A percentile compares a stretch with the other conserved stretches of the same genome.
phyloP scores from a whole-genome alignment of 1,140 invertebrate genomes.

The Bombus soroeensis region DNA sequence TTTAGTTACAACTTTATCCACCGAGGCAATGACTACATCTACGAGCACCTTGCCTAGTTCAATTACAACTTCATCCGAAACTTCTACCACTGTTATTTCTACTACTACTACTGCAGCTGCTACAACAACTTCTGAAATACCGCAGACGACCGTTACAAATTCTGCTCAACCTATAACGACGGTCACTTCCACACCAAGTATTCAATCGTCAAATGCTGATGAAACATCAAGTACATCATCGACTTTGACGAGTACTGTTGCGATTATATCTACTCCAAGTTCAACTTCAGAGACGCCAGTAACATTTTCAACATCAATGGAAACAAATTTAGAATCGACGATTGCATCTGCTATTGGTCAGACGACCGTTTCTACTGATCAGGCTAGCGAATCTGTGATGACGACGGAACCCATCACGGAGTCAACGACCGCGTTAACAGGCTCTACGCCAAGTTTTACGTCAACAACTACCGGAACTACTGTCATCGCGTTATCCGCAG shows the following conservation, averaged over 20 bases:
- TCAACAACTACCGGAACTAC: too few relatives aligned
- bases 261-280: not conserved
- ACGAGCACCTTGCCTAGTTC: not conserved
- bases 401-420: not conserved
- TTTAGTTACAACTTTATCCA: not conserved
- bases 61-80: not conserved
- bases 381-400: not conserved
- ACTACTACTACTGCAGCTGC: not conserved
- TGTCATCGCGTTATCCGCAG: not conserved
- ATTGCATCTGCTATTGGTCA: not conserved
- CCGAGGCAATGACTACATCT: not conserved
- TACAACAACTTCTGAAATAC: not conserved
- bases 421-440: slow-evolving; percentile 6
- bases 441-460: not conserved
- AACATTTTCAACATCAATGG: not conserved
- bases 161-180: not conserved
- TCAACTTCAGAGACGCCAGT: not conserved
- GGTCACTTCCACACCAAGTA: not conserved
- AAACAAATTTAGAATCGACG: not conserved
- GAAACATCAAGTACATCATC: not conserved
- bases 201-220: not conserved
- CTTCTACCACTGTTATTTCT: not conserved
- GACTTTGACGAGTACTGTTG: not conserved
- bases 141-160: not conserved
- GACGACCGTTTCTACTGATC: not conserved